Percentiles rank a stretch among this genome's conserved stretches.
Evolutionary conservation across 2,888 invertebrate species (phyloP).

Genomic region (Mylabris sibirica): DNA sequence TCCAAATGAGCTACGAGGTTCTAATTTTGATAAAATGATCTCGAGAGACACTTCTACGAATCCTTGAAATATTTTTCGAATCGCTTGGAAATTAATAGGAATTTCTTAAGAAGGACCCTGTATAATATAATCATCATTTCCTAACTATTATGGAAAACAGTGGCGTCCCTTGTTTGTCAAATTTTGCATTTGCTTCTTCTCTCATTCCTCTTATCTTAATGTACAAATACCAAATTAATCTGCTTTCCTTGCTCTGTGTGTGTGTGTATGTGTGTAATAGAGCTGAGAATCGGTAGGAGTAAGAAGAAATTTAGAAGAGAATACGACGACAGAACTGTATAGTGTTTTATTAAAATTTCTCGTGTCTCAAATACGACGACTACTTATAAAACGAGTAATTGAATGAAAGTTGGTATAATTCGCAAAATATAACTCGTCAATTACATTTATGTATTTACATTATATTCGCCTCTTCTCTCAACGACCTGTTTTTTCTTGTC

Average conservation of each 20-base stretch:
- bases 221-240: neutral
- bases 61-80: too few relatives aligned
- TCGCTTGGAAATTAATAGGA: too few relatives aligned
- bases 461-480: too few relatives aligned
- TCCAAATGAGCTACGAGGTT: too few relatives aligned
- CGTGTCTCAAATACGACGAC: neutral
- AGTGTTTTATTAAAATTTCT: conserved; percentile 9
- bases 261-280: neutral
- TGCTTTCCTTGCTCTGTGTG: neutral
- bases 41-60: too few relatives aligned
- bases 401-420: neutral
- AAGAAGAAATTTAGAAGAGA: neutral
- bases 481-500: neutral
- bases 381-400: neutral
- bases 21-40: too few relatives aligned
- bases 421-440: neutral
- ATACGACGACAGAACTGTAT: neutral
- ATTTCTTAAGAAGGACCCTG: too few relatives aligned
- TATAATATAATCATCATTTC: too few relatives aligned
- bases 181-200: neutral
- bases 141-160: too few relatives aligned
- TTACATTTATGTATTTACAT: neutral
- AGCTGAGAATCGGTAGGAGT: neutral
- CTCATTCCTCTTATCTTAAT: too few relatives aligned
- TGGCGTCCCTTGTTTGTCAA: neutral